A percentile compares a stretch with the other conserved stretches of the same genome.
phyloP scores from a whole-genome alignment of 2,888 invertebrate species.

The Geotrupes spiniger region DNA sequence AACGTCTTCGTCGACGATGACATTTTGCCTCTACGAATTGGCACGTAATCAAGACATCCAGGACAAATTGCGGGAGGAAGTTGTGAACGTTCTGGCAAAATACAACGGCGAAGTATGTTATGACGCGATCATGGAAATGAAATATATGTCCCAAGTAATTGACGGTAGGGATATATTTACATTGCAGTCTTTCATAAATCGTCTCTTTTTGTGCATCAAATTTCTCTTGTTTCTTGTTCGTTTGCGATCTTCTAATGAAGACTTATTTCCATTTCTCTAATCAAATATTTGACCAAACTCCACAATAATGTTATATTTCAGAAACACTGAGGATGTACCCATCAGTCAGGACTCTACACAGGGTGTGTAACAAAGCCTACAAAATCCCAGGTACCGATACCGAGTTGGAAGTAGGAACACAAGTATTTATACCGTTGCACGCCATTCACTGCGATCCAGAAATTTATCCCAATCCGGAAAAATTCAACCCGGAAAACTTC shows the following conservation, averaged over 20 bases:
- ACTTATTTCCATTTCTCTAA: conserved; percentile 1
- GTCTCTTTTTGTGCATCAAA: too few relatives aligned
- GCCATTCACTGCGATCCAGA: conserved; percentile 16
- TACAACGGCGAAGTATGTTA: conserved; percentile 47
- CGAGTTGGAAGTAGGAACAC: conserved; percentile 4
- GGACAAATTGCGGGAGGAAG: conserved; percentile 45
- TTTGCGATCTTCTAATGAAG: background rate
- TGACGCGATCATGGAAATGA: conserved; percentile 43
- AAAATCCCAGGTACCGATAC: conserved; percentile 3
- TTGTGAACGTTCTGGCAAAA: conserved; percentile 40
- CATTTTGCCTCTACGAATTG: conserved; percentile 41
- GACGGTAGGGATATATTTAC: background rate
- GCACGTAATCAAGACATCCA: conserved; percentile 45
- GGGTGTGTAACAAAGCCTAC: conserved; percentile 15
- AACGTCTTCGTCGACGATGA: conserved; percentile 42
- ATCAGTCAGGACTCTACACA: conserved; percentile 1
- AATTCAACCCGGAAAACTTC: conserved; percentile 17
- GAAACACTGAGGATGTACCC: conserved; percentile 18
- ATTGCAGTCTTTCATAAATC: too few relatives aligned
- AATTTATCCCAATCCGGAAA: conserved; percentile 14
- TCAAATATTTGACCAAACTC: too few relatives aligned
- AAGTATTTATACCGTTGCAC: conserved; percentile 7
- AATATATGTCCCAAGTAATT: background rate
- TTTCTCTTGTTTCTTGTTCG: too few relatives aligned
- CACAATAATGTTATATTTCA: background rate